These are phyloP conservation scores for Clunio marinus DNA, from an alignment of 2,888 invertebrate species.

Conservation along the genomic window DNA sequence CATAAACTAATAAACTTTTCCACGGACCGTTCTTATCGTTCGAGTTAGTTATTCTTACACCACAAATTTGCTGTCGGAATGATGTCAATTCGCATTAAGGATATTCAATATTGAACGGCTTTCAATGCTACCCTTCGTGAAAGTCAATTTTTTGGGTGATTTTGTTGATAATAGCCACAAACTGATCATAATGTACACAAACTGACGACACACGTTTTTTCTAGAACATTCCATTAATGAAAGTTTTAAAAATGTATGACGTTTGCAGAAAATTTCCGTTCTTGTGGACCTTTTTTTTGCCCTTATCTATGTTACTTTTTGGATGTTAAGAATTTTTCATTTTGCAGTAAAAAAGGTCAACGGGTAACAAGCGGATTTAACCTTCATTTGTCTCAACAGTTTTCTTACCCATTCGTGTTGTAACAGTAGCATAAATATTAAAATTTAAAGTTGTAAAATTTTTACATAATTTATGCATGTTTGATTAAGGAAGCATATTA, in stretches of 20 bases:
- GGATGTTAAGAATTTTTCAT: background rate
- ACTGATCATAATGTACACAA: background rate
- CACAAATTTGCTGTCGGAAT: constrained; percentile 11
- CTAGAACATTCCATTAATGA: background rate
- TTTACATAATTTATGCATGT: too few relatives aligned
- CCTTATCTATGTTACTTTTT: too few relatives aligned
- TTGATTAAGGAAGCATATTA: too few relatives aligned
- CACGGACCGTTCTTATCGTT: background rate
- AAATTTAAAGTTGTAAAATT: too few relatives aligned
- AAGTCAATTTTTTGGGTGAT: background rate
- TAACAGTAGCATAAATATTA: too few relatives aligned
- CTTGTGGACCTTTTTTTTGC: background rate
- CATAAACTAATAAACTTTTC: constrained; percentile 26
- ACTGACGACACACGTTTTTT: background rate
- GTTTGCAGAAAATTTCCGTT: background rate
- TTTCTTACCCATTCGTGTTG: too few relatives aligned
- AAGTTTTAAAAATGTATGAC: constrained; percentile 1
- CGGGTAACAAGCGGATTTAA: background rate
- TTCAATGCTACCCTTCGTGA: background rate
- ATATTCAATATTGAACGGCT: background rate
- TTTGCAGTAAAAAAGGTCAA: constrained; percentile 2
- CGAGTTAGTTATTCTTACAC: too few relatives aligned
- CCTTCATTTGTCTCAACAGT: constrained; percentile 21
- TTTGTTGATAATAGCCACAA: background rate
- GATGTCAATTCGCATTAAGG: constrained; percentile 27